phyloP scores from a whole-genome alignment of 2,888 invertebrate species.

The Myathropa florea region DNA sequence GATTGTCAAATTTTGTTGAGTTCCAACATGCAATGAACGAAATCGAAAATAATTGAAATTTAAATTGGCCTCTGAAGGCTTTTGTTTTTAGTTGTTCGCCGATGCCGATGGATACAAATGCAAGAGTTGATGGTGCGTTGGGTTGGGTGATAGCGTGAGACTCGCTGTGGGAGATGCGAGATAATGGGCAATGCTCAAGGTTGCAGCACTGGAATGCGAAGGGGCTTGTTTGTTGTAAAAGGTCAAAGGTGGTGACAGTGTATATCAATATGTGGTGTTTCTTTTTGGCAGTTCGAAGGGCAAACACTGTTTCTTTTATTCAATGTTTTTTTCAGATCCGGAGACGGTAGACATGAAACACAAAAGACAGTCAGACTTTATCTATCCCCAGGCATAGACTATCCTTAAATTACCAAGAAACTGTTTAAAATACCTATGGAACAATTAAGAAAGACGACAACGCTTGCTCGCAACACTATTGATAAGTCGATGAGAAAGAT shows the following conservation, averaged over 20 bases:
- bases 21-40: conserved; percentile 2
- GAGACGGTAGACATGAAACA: no score
- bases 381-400: no score
- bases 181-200: not conserved
- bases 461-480: no score
- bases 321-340: no score
- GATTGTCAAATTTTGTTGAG: conserved; percentile 17
- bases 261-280: not conserved
- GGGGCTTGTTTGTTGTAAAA: not conserved
- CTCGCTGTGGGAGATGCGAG: not conserved
- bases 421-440: no score
- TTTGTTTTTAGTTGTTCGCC: not conserved
- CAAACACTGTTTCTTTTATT: not conserved
- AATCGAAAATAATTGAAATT: not conserved
- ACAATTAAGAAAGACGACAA: no score
- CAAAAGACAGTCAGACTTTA: no score
- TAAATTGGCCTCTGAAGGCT: conserved; percentile 19
- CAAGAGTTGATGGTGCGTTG: not conserved
- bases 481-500: no score
- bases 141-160: not conserved
- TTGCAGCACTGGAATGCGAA: not conserved
- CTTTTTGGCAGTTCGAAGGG: not conserved
- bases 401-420: no score
- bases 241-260: not conserved
- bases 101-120: not conserved